Base-by-base conservation (phyloP, 2,797 vertebrate species). In the Trichosurus vulpecula region DNA sequence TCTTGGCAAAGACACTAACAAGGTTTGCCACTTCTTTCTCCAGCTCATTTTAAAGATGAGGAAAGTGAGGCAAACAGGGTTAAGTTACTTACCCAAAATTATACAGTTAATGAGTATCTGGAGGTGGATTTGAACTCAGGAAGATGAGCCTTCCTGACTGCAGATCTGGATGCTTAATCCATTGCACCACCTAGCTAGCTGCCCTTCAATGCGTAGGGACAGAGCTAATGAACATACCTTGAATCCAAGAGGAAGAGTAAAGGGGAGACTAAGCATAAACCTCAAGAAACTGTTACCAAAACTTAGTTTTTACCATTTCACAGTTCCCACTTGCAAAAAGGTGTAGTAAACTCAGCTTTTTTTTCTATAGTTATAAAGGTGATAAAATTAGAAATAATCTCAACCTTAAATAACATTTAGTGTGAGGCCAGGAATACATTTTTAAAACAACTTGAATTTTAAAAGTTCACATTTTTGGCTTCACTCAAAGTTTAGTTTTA, bases 401-500 rank as follows among this genome's bases (percentile, higher is more conserved):
- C 90, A 92, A 91, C 91, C 66, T 94, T 91, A 94, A 94, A 52
- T 89, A 94, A 90, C 55, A 93, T 95, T 92, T 93, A 91, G 58
- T 74, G 81, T 52, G 89, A n/a, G 90, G 41, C 93, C 95, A 94
- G 12, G 95, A 96, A 93, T 89, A 91, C 52, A 55, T 91, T 95
- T 90, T 81, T 13, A 25, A 93, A 54, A 93, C 31, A 94, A 35
- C 22, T 96, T 57, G 56, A 96, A 87, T 10, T 94, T 96, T 90
- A 61, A 87, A 87, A 91, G 12, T 91, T 58, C 90, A 52, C 14
- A 8, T 91, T 54, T 92, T 94, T 94, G 41, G 74, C 74, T 87
- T 87, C 41, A 87, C 22, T 87, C 47, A 87, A 87, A 87, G 41
- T 51, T 74, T 87, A 87, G 41, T 47, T 87, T 87, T 51, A 47